A percentile compares a stretch with the other conserved stretches of the same genome.
These are phyloP conservation scores for Yponomeuta plumbellus DNA, from an alignment of 2,888 invertebrate genomes.

Conservation along the genomic window DNA sequence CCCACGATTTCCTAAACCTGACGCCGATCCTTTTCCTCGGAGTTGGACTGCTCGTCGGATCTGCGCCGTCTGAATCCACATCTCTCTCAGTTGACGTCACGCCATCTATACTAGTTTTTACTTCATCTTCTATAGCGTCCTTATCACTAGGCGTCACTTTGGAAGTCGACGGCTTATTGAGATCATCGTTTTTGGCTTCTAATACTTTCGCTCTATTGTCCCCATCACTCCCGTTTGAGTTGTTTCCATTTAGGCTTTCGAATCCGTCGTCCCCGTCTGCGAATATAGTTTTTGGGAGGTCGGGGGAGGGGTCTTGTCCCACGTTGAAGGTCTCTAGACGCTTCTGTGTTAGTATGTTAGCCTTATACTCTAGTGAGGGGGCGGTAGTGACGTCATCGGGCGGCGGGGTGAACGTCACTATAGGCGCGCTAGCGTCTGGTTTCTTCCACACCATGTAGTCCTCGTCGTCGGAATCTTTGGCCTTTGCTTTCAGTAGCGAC, in stretches of 20 bases:
- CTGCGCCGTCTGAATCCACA: slow-evolving; percentile 53
- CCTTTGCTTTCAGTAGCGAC: slow-evolving; percentile 49
- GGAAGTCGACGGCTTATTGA: slow-evolving; percentile 18
- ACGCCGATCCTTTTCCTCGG: slow-evolving; percentile 54
- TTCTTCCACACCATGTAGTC: slow-evolving; percentile 71
- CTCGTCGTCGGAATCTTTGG: slow-evolving; percentile 69
- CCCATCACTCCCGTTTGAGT: slow-evolving; percentile 80
- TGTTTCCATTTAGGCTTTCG: slow-evolving; percentile 89
- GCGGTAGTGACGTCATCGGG: slow-evolving; percentile 52
- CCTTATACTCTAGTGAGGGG: slow-evolving; percentile 49
- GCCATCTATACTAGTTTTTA: slow-evolving; percentile 41
- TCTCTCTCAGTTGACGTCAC: slow-evolving; percentile 40
- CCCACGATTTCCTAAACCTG: slow-evolving; percentile 61
- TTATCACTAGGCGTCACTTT: slow-evolving; percentile 27
- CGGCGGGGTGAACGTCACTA: slow-evolving; percentile 66
- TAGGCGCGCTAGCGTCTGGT: slow-evolving; percentile 52
- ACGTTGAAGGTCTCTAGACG: slow-evolving; percentile 65
- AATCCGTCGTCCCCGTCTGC: slow-evolving; percentile 87
- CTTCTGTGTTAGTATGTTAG: slow-evolving; percentile 61
- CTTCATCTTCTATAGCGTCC: slow-evolving; percentile 29
- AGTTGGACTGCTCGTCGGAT: slow-evolving; percentile 48
- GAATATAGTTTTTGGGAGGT: slow-evolving; percentile 32
- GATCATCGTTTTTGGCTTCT: slow-evolving; percentile 18
- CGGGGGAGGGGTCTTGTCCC: slow-evolving; percentile 36
- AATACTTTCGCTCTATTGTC: slow-evolving; percentile 41